Evolutionary conservation across 2,888 invertebrate genomes (phyloP).

Genomic region (Idaea biselata): DNA sequence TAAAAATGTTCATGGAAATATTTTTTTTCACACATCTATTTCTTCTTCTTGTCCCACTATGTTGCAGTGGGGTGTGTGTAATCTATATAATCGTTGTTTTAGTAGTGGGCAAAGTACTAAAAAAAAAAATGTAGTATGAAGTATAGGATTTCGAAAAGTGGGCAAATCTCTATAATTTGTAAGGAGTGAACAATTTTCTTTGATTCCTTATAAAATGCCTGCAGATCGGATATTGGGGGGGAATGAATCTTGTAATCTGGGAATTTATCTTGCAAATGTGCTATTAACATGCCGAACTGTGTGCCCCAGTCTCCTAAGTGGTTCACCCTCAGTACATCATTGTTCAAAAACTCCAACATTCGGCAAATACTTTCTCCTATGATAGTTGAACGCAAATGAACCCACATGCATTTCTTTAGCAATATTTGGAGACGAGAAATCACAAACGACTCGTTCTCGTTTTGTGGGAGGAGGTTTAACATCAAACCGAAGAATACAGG

Average conservation of each 20-base stretch:
- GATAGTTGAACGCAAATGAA: constrained; percentile 96
- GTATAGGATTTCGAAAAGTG: too few relatives aligned
- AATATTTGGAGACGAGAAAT: constrained; percentile 98
- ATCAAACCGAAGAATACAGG: constrained; percentile 83
- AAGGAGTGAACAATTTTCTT: too few relatives aligned
- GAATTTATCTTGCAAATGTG: constrained; percentile 95
- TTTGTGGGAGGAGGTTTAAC: constrained; percentile 84
- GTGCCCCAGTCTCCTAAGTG: constrained; percentile 99
- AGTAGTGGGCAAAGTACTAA: too few relatives aligned
- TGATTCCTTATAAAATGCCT: constrained; percentile 92
- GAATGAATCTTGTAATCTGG: constrained; percentile 90
- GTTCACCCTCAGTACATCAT: constrained; percentile 95
- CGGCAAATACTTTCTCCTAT: constrained; percentile 96
- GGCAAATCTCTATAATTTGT: too few relatives aligned
- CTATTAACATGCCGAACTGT: constrained; percentile 99
- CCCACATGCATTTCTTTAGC: constrained; percentile 99
- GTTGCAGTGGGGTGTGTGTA: too few relatives aligned
- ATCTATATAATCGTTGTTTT: too few relatives aligned
- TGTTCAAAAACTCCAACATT: constrained; percentile 94
- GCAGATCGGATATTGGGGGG: constrained; percentile 95
- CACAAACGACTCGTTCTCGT: constrained; percentile 87
- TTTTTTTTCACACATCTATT: not conserved
- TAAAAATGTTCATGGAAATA: not conserved
- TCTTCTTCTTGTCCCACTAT: too few relatives aligned
- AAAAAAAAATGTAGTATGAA: too few relatives aligned